Evolutionary conservation across 1,140 invertebrate genomes (phyloP).

Genomic region (Plodia interpunctella): DNA sequence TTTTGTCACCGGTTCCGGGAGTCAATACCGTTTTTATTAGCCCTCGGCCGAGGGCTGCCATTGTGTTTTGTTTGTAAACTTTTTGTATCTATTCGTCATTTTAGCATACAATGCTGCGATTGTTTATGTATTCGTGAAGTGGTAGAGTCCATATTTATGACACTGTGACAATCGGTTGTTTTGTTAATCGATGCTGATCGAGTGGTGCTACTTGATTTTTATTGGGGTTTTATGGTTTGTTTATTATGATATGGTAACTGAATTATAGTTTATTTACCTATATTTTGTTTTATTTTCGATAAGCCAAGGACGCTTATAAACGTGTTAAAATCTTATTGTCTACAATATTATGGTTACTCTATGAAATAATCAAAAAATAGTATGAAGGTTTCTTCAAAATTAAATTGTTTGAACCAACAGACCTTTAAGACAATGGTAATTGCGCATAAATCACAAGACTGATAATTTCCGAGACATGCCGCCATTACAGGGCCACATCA

Average conservation of each 20-base stretch:
- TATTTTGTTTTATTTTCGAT: too few species aligned
- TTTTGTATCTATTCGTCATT: constrained; percentile 4
- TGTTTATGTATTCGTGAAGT: not conserved
- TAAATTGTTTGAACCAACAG: not conserved
- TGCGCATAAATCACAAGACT: not conserved
- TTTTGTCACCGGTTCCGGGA: constrained; percentile 5
- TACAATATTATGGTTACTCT: too few species aligned
- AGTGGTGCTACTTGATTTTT: not conserved
- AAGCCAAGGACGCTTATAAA: too few species aligned
- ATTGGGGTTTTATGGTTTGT: not conserved
- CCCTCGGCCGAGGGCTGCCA: not conserved
- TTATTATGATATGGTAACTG: too few species aligned
- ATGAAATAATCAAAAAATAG: too few species aligned
- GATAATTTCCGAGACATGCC: not conserved
- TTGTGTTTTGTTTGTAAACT: constrained; percentile 5
- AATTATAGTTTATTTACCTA: not conserved
- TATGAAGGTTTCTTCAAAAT: too few species aligned
- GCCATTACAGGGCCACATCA: not conserved
- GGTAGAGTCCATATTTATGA: not conserved
- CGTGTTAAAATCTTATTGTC: too few species aligned
- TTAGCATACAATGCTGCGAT: not conserved
- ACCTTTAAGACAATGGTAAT: not conserved
- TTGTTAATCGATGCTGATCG: not conserved
- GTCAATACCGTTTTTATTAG: constrained; percentile 5
- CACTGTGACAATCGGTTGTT: not conserved